A percentile compares a stretch with the other conserved stretches of the same genome.
Conservation (phyloP, 2,113 vertebrate species). For the Gambusia holbrooki region DNA sequence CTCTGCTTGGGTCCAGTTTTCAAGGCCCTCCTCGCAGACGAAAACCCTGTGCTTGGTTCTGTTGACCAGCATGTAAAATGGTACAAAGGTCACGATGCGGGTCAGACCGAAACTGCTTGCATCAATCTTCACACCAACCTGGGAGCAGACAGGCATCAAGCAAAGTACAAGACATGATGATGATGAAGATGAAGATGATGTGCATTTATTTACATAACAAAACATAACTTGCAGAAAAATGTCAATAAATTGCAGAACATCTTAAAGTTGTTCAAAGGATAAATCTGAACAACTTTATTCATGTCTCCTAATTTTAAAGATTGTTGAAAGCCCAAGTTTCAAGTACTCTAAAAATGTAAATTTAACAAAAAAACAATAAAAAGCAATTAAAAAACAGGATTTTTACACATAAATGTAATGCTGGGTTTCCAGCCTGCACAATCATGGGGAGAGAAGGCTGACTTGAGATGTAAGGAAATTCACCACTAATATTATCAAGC, state of each 20-base stretch:
- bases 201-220: not conserved
- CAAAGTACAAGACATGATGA: not conserved
- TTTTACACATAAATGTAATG: too few relatives aligned
- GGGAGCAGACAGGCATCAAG: constrained; percentile 19
- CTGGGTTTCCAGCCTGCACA: too few relatives aligned
- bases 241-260: not conserved
- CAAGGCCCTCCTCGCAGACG: constrained; percentile 86
- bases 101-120: constrained; percentile 96
- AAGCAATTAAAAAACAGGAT: too few relatives aligned
- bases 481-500: too few relatives aligned
- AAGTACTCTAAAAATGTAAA: too few relatives aligned
- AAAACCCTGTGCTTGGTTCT: constrained; percentile 87
- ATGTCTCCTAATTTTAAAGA: not conserved
- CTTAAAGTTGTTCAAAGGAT: not conserved
- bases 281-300: not conserved
- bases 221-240: not conserved
- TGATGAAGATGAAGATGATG: not conserved
- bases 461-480: too few relatives aligned
- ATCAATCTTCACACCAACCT: constrained; percentile 96
- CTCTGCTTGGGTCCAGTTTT: constrained; percentile 86
- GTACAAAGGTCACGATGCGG: constrained; percentile 95
- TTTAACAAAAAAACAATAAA: too few relatives aligned
- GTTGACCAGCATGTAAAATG: constrained; percentile 95
- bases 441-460: too few relatives aligned
- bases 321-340: too few relatives aligned